Evolutionary conservation across 2,888 invertebrate species (phyloP).

Genomic region (Notodonta ziczac): DNA sequence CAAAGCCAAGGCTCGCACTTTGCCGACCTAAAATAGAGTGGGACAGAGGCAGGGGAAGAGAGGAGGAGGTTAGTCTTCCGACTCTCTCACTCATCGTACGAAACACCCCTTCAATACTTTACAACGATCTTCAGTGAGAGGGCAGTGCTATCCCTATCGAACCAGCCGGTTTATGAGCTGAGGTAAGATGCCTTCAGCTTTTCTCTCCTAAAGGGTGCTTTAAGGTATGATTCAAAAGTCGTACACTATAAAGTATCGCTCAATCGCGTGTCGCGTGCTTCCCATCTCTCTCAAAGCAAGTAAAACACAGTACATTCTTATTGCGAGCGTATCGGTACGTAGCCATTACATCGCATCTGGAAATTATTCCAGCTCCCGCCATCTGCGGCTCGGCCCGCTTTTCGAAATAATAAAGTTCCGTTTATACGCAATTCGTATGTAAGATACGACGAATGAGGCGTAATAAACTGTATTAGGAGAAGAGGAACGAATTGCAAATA

Average conservation of each 20-base stretch:
- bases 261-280: conserved; percentile 43
- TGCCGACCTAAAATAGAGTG: no score
- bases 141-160: no score
- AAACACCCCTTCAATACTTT: no score
- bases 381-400: conserved; percentile 73
- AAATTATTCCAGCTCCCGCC: conserved; percentile 70
- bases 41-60: no score
- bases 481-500: conserved; percentile 77
- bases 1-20: no score
- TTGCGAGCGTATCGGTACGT: conserved; percentile 58
- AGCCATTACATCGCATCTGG: conserved; percentile 60
- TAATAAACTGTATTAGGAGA: conserved; percentile 78
- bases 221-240: conserved; percentile 19
- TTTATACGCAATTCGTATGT: conserved; percentile 82
- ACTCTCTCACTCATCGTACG: no score
- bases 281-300: conserved; percentile 64
- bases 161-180: no score
- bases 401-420: conserved; percentile 79
- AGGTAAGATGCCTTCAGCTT: no score
- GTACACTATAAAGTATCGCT: conserved; percentile 33
- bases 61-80: no score
- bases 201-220: no score
- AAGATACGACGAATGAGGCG: conserved; percentile 77
- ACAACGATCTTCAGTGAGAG: no score
- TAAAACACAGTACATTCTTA: conserved; percentile 65